phyloP scores from a whole-genome alignment of 1,140 invertebrate genomes.

The Ylistrum balloti region DNA sequence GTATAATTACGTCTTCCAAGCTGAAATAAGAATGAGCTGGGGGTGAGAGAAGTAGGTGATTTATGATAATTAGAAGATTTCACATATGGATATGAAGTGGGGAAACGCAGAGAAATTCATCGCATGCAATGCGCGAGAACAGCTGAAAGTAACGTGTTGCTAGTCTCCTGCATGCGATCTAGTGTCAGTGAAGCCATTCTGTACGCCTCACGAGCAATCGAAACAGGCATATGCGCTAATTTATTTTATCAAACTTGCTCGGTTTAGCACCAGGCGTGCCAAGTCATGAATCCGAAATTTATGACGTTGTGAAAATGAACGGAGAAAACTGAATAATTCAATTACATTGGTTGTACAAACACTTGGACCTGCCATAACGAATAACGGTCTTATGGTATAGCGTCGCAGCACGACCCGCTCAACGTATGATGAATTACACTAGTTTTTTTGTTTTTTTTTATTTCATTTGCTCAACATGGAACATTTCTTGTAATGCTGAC shows the following conservation, averaged over 20 bases:
- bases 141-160: slow-evolving; percentile 37
- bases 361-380: slow-evolving; percentile 32
- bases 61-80: slow-evolving; percentile 40
- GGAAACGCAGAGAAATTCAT: slow-evolving; percentile 12
- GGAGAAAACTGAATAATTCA: slow-evolving; percentile 35
- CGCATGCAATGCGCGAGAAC: slow-evolving; percentile 23
- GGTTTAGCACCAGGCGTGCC: slow-evolving; percentile 30
- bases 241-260: slow-evolving; percentile 40
- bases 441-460: no score
- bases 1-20: slow-evolving; percentile 6
- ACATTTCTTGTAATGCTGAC: slow-evolving; percentile 34
- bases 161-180: slow-evolving; percentile 15
- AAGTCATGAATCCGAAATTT: slow-evolving; percentile 39
- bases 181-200: slow-evolving; percentile 27
- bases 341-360: slow-evolving; percentile 17
- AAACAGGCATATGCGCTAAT: slow-evolving; percentile 38
- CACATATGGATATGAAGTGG: slow-evolving; percentile 38
- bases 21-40: not conserved
- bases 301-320: slow-evolving; percentile 38
- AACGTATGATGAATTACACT: slow-evolving; percentile 27
- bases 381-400: slow-evolving; percentile 26
- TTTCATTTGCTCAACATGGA: slow-evolving; percentile 38
- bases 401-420: not conserved
- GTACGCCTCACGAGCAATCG: slow-evolving; percentile 30
- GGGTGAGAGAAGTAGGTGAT: slow-evolving; percentile 16